Evolutionary conservation across 2,797 vertebrate species (phyloP), one percentile per base, ranked within the genome.

Genomic region (Pipistrellus nathusii): DNA sequence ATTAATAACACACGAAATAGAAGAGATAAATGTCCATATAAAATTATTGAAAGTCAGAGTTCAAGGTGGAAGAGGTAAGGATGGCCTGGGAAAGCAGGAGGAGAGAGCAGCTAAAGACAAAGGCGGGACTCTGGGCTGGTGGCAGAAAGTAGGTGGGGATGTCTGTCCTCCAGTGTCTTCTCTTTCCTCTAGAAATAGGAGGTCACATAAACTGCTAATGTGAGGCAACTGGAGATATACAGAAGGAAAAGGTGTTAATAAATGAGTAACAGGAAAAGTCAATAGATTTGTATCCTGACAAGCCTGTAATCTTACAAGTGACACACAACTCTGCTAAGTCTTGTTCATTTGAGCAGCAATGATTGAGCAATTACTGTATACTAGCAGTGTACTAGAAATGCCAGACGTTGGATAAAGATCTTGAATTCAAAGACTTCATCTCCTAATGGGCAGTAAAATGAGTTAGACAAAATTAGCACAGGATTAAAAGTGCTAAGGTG

Each of bases 361-460:
- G 32, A 71, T 0, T 81, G n/a, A 88, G 30, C 87, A 59, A 82
- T 46, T 1, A 21, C 25, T 53, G 2, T 73, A 62, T 9, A 41
- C 21, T 23, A 80, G 46, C 55, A 41, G 21, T 41, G 8, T 23
- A 44, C 25, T 7, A 55, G 68, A 91, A 82, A 90, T 46, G 62
- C 38, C 20, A 86, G 53, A 51, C 23, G 13, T 41, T 38, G 6
- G 14, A 46, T 30, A 72, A 95, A 75, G 41, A 27, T 21, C 66
- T 83, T 80, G 51, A 88, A 80, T 55, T 94, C 46, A 76, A 90
- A 46, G 69, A n/a, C n/a, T 59, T 78, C 53, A 71, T 59, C 46
- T 57, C 18, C 5, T 30, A 38, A 10, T 51, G n/a, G 44, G 1
- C 35, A 92, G 32, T 10, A 78, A 82, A 92, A 92, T 18, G 20